Evolutionary conservation across 2,888 invertebrate genomes (phyloP).

Genomic region (Ophioninae sp.): DNA sequence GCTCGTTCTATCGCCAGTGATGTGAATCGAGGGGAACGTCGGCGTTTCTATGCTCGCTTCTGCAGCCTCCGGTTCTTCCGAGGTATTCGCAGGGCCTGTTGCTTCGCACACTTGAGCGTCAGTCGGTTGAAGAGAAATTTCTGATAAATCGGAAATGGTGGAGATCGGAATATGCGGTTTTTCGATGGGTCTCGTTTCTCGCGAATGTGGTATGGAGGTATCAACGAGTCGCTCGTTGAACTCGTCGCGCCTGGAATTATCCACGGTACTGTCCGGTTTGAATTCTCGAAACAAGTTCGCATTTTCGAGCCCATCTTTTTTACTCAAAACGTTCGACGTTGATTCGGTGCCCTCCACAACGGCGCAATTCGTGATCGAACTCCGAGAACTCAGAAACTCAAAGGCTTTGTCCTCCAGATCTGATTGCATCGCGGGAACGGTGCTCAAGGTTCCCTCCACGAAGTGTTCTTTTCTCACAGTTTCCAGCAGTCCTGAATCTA

Average conservation of each 20-base stretch:
- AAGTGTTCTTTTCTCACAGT: neutral
- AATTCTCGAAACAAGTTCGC: neutral
- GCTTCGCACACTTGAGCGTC: conserved; percentile 16
- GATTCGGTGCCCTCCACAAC: neutral
- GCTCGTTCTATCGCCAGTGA: conserved; percentile 39
- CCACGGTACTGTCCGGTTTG: neutral
- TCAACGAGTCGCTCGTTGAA: neutral
- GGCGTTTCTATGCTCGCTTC: conserved; percentile 8
- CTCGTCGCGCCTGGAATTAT: neutral
- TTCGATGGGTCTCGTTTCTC: conserved; percentile 13
- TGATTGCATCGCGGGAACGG: neutral
- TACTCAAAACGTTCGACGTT: neutral
- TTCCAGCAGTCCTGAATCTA: conserved; percentile 2
- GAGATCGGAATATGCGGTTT: neutral
- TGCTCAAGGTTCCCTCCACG: neutral
- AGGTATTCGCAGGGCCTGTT: conserved; percentile 26
- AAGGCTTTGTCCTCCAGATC: conserved; percentile 68
- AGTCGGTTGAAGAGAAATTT: neutral
- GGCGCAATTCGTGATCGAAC: conserved; percentile 2
- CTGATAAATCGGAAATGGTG: conserved; percentile 5
- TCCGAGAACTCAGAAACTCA: conserved; percentile 61
- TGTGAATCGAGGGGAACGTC: neutral
- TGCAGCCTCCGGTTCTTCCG: neutral
- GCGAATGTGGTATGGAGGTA: conserved; percentile 30
- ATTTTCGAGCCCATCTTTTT: conserved; percentile 7